Percentiles rank a stretch among this genome's conserved stretches.
These are phyloP conservation scores for Merops nubicus DNA, from an alignment of 2,113 vertebrate species.

Conservation along the genomic window DNA sequence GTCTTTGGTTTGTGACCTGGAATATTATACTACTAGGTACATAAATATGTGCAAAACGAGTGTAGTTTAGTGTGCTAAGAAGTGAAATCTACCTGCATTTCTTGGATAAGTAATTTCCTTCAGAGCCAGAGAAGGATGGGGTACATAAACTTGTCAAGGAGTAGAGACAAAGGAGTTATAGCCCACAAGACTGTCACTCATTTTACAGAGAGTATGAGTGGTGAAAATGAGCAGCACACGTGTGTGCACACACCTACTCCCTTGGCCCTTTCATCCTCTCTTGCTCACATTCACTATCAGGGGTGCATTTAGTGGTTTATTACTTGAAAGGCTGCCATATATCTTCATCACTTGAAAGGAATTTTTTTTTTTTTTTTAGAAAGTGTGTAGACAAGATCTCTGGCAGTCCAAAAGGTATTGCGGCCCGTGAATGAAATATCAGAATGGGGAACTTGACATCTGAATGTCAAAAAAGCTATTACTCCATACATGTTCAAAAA, in stretches of 20 bases:
- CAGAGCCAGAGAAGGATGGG: neutral
- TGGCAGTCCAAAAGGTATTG: neutral
- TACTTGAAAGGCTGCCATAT: neutral
- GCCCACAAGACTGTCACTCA: neutral
- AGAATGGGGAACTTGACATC: neutral
- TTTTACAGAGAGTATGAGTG: neutral
- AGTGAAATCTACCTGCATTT: neutral
- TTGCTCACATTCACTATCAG: neutral
- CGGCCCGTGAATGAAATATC: neutral
- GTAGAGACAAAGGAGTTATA: neutral
- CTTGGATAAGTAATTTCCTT: neutral
- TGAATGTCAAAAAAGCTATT: neutral
- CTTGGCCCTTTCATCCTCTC: neutral
- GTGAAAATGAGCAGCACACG: neutral
- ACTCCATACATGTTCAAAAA: neutral
- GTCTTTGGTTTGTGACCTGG: neutral
- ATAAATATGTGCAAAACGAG: neutral
- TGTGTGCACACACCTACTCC: accelerated
- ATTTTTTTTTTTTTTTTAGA: neutral
- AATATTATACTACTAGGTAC: neutral
- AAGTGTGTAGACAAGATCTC: neutral
- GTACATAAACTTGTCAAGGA: neutral
- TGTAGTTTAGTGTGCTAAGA: neutral
- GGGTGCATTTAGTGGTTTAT: neutral
- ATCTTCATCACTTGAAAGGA: neutral